Conservation (phyloP, 2,797 vertebrate species). For the Enteromius unitaeniatus region DNA sequence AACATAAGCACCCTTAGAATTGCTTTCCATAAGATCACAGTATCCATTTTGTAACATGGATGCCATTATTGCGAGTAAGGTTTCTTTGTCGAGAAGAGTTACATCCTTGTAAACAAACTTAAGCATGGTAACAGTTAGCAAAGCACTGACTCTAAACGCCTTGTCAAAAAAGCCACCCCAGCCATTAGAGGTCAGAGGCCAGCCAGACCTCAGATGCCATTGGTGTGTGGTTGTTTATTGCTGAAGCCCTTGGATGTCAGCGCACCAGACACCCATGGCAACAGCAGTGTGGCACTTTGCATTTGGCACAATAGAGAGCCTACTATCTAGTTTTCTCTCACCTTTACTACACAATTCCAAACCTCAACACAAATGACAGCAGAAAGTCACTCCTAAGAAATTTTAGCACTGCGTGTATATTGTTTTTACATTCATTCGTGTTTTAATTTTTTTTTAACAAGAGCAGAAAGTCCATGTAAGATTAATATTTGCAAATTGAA, state of each 20-base stretch:
- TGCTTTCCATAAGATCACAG: constrained; percentile 17
- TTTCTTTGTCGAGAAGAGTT: constrained; percentile 52
- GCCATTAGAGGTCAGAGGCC: constrained; percentile 84
- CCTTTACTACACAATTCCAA: constrained; percentile 42
- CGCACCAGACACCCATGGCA: constrained; percentile 81
- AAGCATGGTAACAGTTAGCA: constrained; percentile 60
- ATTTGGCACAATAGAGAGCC: constrained; percentile 69
- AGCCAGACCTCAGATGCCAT: constrained; percentile 84
- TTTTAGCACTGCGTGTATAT: constrained; percentile 40
- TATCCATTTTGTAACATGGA: constrained; percentile 49
- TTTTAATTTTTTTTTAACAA: constrained; percentile 38
- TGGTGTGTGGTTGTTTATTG: constrained; percentile 84
- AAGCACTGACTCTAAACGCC: constrained; percentile 64
- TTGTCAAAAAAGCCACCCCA: constrained; percentile 72
- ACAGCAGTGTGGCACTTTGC: constrained; percentile 72
- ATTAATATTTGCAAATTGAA: constrained; percentile 73
- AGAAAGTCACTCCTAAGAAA: not conserved
- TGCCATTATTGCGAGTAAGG: constrained; percentile 23
- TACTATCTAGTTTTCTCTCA: constrained; percentile 67
- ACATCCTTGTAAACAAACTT: constrained; percentile 71
- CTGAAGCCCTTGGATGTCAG: constrained; percentile 80
- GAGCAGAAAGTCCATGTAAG: constrained; percentile 56
- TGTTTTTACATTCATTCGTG: constrained; percentile 63
- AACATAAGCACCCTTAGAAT: not conserved
- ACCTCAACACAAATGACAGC: constrained; percentile 44